phyloP scores from a whole-genome alignment of 1,140 invertebrate species.

The Leptinotarsa lineolata region DNA sequence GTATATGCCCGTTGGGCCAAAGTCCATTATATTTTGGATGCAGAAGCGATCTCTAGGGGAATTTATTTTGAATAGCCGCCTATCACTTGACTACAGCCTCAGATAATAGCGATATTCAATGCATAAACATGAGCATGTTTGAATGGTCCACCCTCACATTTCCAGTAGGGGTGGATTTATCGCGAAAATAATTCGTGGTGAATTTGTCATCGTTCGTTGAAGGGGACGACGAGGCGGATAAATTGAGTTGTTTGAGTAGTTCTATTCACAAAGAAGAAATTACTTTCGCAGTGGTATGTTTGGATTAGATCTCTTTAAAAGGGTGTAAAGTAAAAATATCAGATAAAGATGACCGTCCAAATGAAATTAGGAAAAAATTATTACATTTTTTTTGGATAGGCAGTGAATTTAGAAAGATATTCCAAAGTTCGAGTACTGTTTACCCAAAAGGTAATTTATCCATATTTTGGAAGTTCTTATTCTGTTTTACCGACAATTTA shows the following conservation, averaged over 20 bases:
- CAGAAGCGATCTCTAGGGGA: conserved; percentile 11
- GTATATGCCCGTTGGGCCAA: not conserved
- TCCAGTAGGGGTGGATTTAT: not conserved
- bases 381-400: no score
- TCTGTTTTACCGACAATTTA: no score
- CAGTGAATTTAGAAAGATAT: no score
- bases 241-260: conserved; percentile 10
- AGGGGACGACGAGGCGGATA: not conserved
- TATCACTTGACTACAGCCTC: conserved; percentile 17
- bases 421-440: no score
- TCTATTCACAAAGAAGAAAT: not conserved
- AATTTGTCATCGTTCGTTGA: conserved; percentile 18
- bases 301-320: no score
- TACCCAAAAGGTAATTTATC: no score
- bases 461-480: no score
- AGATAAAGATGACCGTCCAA: no score
- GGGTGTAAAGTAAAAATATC: no score
- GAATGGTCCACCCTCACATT: conserved; percentile 13
- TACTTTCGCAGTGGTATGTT: no score
- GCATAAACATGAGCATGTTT: conserved; percentile 16
- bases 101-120: conserved; percentile 4
- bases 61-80: conserved; percentile 17
- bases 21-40: conserved; percentile 10
- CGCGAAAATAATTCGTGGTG: conserved; percentile 1
- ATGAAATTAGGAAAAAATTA: no score